phyloP scores from a whole-genome alignment of 2,113 vertebrate species.

The Elephas maximus region DNA sequence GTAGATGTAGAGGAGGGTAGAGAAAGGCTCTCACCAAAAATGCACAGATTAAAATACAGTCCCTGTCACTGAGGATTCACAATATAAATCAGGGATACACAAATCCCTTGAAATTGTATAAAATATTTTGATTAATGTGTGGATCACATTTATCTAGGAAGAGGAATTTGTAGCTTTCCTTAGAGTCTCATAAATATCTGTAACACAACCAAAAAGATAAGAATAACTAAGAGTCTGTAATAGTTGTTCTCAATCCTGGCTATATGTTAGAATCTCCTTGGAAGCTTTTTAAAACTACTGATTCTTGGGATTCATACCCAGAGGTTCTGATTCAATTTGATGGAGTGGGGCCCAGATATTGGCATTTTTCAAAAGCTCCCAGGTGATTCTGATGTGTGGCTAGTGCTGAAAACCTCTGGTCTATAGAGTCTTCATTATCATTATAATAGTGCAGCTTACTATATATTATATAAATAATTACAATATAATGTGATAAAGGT shows the following conservation, averaged over 20 bases:
- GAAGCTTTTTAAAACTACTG: conserved; percentile 7
- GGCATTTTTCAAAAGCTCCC: no score
- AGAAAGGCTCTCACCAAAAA: background rate
- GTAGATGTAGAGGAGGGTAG: background rate
- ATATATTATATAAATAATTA: background rate
- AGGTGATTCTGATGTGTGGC: background rate
- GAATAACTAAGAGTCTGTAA: background rate
- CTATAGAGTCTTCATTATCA: conserved; percentile 34
- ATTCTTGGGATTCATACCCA: background rate
- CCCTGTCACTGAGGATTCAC: background rate
- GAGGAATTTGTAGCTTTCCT: background rate
- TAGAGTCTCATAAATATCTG: background rate
- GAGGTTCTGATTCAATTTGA: background rate
- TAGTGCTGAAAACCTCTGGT: background rate
- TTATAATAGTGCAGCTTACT: background rate
- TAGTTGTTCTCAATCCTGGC: background rate
- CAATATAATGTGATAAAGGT: background rate
- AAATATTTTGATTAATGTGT: background rate
- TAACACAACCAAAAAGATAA: conserved; percentile 4
- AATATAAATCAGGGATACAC: background rate
- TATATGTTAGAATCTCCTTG: background rate
- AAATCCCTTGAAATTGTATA: background rate
- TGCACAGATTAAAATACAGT: background rate
- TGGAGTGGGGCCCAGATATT: background rate
- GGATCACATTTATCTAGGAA: background rate